Evolutionary conservation across 1,140 invertebrate genomes (phyloP).

Genomic region (Nymphalis io): DNA sequence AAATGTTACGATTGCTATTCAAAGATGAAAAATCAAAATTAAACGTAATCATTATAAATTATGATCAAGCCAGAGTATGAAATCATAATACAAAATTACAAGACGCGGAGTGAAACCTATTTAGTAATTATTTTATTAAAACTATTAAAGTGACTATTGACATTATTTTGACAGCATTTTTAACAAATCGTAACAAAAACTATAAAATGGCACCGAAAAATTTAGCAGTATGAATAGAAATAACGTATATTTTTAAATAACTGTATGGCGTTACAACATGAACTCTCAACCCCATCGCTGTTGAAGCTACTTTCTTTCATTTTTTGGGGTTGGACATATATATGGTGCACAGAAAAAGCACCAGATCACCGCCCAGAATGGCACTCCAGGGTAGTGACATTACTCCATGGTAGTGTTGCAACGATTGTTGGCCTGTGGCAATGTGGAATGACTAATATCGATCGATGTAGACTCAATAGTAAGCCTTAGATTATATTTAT

Average conservation of each 20-base stretch:
- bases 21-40: too few relatives aligned
- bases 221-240: not conserved
- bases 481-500: constrained; percentile 33
- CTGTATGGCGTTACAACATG: constrained; percentile 45
- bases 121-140: not conserved
- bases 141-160: not conserved
- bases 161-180: not conserved
- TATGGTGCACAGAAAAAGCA: constrained; percentile 36
- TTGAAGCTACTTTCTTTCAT: constrained; percentile 63
- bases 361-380: constrained; percentile 65
- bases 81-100: too few relatives aligned
- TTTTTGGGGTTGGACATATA: constrained; percentile 60
- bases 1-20: too few relatives aligned
- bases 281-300: constrained; percentile 48
- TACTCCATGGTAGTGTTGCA: constrained; percentile 72
- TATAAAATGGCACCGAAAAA: not conserved
- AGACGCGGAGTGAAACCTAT: not conserved
- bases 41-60: too few relatives aligned
- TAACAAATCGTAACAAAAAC: not conserved
- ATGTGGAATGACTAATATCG: constrained; percentile 53
- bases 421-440: constrained; percentile 67
- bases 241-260: not conserved
- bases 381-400: constrained; percentile 66
- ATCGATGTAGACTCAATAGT: constrained; percentile 51
- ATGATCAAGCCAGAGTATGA: too few relatives aligned